A percentile compares a stretch with the other conserved stretches of the same genome.
Evolutionary conservation across 1,140 invertebrate species (phyloP).

Genomic region (Macrosteles quadrilineatus): DNA sequence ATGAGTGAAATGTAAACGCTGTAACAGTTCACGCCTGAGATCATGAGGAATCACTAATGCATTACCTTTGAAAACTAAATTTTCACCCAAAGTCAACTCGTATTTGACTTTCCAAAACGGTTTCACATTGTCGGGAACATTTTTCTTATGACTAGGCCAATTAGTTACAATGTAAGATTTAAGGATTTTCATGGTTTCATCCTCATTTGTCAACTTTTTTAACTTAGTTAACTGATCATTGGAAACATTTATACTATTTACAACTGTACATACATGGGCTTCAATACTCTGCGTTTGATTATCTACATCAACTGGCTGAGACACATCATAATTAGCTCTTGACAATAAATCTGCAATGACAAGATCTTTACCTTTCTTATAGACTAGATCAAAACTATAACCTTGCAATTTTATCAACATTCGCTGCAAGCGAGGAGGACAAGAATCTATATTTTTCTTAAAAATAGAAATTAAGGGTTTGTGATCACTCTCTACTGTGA

Average conservation of each 20-base stretch:
- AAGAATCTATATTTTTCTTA: conserved; percentile 1
- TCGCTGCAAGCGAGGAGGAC: background rate
- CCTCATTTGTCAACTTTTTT: too few relatives aligned
- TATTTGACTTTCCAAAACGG: background rate
- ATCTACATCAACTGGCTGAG: background rate
- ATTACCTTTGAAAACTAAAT: background rate
- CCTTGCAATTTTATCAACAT: background rate
- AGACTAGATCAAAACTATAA: conserved; percentile 4
- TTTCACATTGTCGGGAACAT: background rate
- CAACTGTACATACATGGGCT: background rate
- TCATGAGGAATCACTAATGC: background rate
- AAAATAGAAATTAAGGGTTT: conserved; percentile 7
- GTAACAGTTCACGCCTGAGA: background rate
- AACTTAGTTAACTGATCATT: background rate
- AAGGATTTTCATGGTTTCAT: too few relatives aligned
- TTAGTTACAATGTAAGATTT: background rate
- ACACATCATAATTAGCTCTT: background rate
- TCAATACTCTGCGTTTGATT: background rate
- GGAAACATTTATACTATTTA: background rate
- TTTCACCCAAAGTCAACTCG: background rate
- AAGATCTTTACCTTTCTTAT: conserved; percentile 10
- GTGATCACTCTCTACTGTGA: background rate
- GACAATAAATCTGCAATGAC: background rate
- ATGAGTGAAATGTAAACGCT: background rate
- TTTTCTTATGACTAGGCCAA: background rate